A percentile compares a stretch with the other conserved stretches of the same genome.
Conservation (phyloP, 2,888 invertebrate genomes). For the Stegophylla sp. region DNA sequence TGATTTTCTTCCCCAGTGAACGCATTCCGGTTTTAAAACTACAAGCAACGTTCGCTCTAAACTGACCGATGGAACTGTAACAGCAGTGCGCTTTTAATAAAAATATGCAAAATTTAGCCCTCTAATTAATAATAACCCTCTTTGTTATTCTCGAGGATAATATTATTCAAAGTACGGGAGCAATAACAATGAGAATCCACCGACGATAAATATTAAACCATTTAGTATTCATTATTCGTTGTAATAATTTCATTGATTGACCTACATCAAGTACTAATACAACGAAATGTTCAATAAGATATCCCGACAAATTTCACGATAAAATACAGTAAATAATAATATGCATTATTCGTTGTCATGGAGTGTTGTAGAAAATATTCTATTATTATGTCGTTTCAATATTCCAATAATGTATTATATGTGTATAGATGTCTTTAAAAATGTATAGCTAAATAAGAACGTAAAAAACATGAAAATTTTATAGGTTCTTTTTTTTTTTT, state of each 20-base stretch:
- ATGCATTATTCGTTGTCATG: neutral
- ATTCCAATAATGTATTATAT: too few species aligned
- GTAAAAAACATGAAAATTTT: too few species aligned
- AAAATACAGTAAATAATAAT: neutral
- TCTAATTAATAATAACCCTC: neutral
- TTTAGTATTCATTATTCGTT: conserved; percentile 34
- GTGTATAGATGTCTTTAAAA: too few species aligned
- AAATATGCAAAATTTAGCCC: conserved; percentile 2
- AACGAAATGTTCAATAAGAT: neutral
- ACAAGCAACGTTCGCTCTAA: too few species aligned
- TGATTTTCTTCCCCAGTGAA: too few species aligned
- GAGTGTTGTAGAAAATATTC: neutral
- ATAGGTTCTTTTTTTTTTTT: too few species aligned
- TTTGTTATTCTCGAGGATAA: neutral
- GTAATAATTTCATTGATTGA: conserved; percentile 15
- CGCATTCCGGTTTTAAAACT: too few species aligned
- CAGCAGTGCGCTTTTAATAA: too few species aligned
- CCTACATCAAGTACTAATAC: conserved; percentile 3
- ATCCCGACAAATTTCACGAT: neutral
- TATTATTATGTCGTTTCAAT: too few species aligned
- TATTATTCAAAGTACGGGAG: conserved; percentile 5
- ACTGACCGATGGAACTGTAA: too few species aligned
- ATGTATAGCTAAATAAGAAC: too few species aligned
- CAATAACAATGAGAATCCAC: neutral
- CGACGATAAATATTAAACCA: conserved; percentile 21